Evolutionary conservation across 2,888 invertebrate genomes (phyloP), one percentile per base, ranked within the genome.

Genomic region (Himalopsyche kuldschensis): DNA sequence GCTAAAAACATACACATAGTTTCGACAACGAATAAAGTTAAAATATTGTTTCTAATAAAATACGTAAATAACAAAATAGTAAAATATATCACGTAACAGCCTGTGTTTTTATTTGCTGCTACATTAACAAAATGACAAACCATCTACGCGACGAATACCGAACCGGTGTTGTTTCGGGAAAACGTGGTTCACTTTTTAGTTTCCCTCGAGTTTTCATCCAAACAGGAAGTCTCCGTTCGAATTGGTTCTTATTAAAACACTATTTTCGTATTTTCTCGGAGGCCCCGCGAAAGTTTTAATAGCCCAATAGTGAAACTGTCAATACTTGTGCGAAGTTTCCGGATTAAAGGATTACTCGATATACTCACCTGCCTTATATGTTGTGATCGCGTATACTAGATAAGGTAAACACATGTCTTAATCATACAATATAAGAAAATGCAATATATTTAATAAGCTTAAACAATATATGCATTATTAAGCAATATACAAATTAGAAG

Each of bases 131-230:
- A 69, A 69, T 46, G 77, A 77, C 31, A 30, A 35, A 35, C 17
- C 24, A 77, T 46, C 77, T 41, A 31, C 20, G 77, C 35, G 35
- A 77, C 20, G 41, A 35, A 32, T 24, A 77, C n/a, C 11, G 35
- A 46, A 77, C 4, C 77, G 76, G 27, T 75, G 77, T 35, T 35
- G 30, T 69, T 69, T 69, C 15, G 69, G 20, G 3, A 69, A 69
- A 69, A 69, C 47, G 27, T 31, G 11, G 27, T n/a, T 20, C 79
- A 17, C 46, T 48, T 41, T 31, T 48, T 46, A 79, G 79, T 79
- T 79, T 27, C 46, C 46, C 47, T 79, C 48, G 48, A 79, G 79
- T 79, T 79, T 48, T 47, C 79, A 46, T 47, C 11, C 46, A 79
- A 20, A 79, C 79, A 79, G 46, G 79, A 79, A 79, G 79, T 27